Conservation (phyloP, 2,113 vertebrate species). For the Jaculus jaculus region DNA sequence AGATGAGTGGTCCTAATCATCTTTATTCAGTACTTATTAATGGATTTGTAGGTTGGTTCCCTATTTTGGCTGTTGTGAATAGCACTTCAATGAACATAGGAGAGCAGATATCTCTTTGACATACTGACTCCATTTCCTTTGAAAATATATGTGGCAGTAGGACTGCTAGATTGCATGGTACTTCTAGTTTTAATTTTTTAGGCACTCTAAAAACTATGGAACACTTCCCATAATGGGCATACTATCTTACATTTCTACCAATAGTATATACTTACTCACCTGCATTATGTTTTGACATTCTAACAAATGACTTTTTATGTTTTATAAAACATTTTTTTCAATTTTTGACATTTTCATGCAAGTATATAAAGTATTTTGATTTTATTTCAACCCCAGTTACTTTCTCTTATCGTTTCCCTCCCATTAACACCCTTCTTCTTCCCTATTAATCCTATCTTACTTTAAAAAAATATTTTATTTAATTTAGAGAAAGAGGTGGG, state of each 20-base stretch:
- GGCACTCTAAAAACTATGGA: background rate
- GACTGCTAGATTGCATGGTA: background rate
- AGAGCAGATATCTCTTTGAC: background rate
- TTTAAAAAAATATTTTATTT: too few relatives aligned
- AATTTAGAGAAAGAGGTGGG: too few relatives aligned
- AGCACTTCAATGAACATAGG: background rate
- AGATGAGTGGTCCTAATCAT: background rate
- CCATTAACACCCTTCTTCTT: too few relatives aligned
- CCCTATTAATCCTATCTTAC: too few relatives aligned
- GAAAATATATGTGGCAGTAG: background rate
- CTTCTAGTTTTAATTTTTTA: background rate
- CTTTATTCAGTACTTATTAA: background rate
- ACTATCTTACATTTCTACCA: background rate
- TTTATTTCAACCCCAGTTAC: too few relatives aligned
- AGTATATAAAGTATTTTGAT: too few relatives aligned
- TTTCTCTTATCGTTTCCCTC: too few relatives aligned
- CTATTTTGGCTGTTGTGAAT: background rate
- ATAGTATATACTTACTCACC: background rate
- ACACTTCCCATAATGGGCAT: too few relatives aligned
- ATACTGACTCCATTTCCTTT: background rate
- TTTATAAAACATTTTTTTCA: too few relatives aligned
- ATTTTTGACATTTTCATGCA: too few relatives aligned
- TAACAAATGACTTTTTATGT: too few relatives aligned
- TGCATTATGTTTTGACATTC: too few relatives aligned
- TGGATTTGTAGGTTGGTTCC: background rate